phyloP scores from a whole-genome alignment of 1,140 invertebrate species.

The Triops cancriformis region DNA sequence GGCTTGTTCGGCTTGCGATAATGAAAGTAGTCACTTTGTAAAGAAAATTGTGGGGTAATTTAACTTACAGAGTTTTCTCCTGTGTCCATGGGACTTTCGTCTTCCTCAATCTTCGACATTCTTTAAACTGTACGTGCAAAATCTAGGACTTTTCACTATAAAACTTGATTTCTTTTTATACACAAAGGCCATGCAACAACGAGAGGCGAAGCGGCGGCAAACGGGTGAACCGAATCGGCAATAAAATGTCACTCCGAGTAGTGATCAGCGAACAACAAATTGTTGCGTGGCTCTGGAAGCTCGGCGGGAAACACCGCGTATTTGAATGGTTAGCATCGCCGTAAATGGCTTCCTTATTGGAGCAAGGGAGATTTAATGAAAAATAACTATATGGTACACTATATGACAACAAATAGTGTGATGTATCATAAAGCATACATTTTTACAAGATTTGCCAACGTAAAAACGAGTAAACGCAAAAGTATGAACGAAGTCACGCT shows the following conservation, averaged over 20 bases:
- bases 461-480: too few relatives aligned
- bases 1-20: background rate
- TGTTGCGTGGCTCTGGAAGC: too few relatives aligned
- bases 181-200: background rate
- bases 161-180: background rate
- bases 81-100: slow-evolving; percentile 30
- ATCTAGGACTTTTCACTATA: background rate
- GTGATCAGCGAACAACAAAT: background rate
- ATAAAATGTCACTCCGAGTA: background rate
- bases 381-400: too few relatives aligned
- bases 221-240: background rate
- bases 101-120: slow-evolving; percentile 30
- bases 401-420: too few relatives aligned
- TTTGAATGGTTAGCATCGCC: too few relatives aligned
- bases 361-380: too few relatives aligned
- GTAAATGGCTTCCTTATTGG: too few relatives aligned
- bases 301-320: too few relatives aligned
- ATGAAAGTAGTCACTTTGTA: background rate
- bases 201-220: background rate
- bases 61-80: slow-evolving; percentile 32
- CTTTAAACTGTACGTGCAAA: background rate
- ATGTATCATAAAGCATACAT: too few relatives aligned
- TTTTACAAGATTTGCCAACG: too few relatives aligned
- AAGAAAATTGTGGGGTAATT: background rate
- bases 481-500: too few relatives aligned